These are phyloP conservation scores for Chinchilla lanigera DNA, from an alignment of 2,113 vertebrate species.

Conservation along the genomic window DNA sequence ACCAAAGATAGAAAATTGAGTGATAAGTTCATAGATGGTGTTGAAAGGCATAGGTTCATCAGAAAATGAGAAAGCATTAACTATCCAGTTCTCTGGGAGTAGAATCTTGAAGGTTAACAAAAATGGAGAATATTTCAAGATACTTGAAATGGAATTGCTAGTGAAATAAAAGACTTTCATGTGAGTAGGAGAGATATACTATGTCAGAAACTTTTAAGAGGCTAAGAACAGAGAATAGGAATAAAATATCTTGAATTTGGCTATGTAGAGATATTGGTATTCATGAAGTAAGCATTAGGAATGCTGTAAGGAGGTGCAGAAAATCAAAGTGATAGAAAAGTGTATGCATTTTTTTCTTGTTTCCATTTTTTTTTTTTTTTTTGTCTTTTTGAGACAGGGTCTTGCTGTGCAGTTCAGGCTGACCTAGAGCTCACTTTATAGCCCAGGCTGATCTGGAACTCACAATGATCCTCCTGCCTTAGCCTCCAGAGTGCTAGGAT, in stretches of 20 bases:
- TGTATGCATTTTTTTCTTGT: background rate
- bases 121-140: background rate
- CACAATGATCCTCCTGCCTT: too few relatives aligned
- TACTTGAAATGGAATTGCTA: background rate
- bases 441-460: too few relatives aligned
- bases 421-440: too few relatives aligned
- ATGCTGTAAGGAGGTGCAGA: background rate
- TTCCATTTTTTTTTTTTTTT: background rate
- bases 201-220: background rate
- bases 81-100: background rate
- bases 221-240: background rate
- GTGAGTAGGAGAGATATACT: background rate
- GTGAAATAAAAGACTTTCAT: background rate
- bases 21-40: background rate
- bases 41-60: background rate
- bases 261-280: background rate
- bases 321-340: background rate
- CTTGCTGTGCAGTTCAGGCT: too few relatives aligned
- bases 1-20: background rate
- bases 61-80: background rate
- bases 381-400: too few relatives aligned
- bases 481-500: too few relatives aligned
- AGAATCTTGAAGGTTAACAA: background rate
- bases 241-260: background rate
- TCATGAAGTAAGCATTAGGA: background rate